Evolutionary conservation across 1,140 invertebrate genomes (phyloP).

Genomic region (Arion vulgaris): DNA sequence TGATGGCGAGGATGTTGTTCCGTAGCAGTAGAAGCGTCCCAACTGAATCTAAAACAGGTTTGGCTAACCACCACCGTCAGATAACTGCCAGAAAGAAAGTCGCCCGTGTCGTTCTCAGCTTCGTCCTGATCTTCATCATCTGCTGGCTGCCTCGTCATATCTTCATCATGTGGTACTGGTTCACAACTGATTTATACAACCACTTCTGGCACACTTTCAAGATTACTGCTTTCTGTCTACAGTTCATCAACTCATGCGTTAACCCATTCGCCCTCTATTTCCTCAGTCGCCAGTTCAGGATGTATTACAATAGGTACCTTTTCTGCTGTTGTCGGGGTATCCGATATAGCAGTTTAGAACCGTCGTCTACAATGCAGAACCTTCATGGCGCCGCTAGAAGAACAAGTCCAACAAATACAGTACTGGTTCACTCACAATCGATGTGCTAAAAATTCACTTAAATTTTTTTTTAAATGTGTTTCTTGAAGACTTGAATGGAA

Average conservation of each 20-base stretch:
- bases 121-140: conserved; percentile 90
- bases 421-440: conserved; percentile 56
- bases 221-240: conserved; percentile 77
- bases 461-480: too few species aligned
- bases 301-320: conserved; percentile 91
- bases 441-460: conserved; percentile 60
- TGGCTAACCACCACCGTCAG: conserved; percentile 75
- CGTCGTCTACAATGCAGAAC: conserved; percentile 60
- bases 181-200: conserved; percentile 85
- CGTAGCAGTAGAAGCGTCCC: conserved; percentile 79
- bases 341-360: conserved; percentile 47
- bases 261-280: conserved; percentile 94
- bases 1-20: conserved; percentile 89
- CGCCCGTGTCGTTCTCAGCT: conserved; percentile 89
- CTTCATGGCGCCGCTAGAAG: conserved; percentile 65
- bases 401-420: conserved; percentile 61
- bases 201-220: conserved; percentile 89
- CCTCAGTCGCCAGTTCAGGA: conserved; percentile 90
- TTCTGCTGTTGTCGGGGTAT: conserved; percentile 80
- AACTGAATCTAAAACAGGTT: conserved; percentile 54
- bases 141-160: conserved; percentile 90
- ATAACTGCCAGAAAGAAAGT: conserved; percentile 90
- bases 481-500: too few species aligned
- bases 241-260: conserved; percentile 90
- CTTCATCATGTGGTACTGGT: conserved; percentile 85